Conservation (phyloP, 2,888 invertebrate species). For the Ethmia dodecea region DNA sequence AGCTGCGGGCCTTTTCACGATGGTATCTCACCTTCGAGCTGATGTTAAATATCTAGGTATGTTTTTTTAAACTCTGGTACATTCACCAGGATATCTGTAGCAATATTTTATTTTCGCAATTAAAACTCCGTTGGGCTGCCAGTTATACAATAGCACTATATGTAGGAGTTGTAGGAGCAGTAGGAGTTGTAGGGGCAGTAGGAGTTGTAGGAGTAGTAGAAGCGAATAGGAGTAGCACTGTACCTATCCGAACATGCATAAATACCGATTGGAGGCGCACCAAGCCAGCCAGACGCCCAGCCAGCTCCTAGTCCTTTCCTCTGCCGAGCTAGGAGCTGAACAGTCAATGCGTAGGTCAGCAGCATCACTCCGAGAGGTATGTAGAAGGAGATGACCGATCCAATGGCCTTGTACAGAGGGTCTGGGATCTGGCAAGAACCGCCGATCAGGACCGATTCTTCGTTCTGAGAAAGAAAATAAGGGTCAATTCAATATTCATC, state of each 20-base stretch:
- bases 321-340: slow-evolving; percentile 90
- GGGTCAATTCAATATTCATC: too few species aligned
- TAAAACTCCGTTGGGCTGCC: too few species aligned
- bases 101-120: too few species aligned
- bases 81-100: background rate
- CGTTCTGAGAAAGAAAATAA: slow-evolving; percentile 81
- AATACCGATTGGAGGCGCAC: slow-evolving; percentile 78
- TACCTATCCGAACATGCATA: slow-evolving; percentile 8
- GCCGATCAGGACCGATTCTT: slow-evolving; percentile 88
- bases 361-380: slow-evolving; percentile 97
- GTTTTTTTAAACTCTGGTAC: too few species aligned
- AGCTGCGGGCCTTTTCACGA: too few species aligned
- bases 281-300: slow-evolving; percentile 87
- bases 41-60: too few species aligned
- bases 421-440: slow-evolving; percentile 93
- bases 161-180: too few species aligned
- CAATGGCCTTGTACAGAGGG: slow-evolving; percentile 92
- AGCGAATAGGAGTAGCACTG: too few species aligned
- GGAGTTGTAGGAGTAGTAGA: too few species aligned
- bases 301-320: slow-evolving; percentile 83
- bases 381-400: slow-evolving; percentile 96
- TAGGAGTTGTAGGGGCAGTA: too few species aligned
- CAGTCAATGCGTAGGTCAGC: slow-evolving; percentile 95
- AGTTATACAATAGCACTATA: too few species aligned
- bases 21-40: too few species aligned